phyloP scores from a whole-genome alignment of 2,888 invertebrate species.

The Didymodactylos carnosus region DNA sequence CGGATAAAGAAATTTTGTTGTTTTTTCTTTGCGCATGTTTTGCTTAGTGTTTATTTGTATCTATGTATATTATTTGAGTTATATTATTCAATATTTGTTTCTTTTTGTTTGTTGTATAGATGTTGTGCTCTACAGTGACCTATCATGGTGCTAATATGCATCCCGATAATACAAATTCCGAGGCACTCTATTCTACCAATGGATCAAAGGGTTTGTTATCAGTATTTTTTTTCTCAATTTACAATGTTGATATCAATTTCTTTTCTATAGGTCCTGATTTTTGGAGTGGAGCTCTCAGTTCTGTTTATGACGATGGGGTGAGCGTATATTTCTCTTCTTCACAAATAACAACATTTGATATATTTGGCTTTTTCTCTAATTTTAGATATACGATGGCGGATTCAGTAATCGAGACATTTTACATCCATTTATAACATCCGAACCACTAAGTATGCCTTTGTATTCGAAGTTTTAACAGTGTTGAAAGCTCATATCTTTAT shows the following conservation, averaged over 20 bases:
- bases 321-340: too few relatives aligned
- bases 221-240: not conserved
- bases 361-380: not conserved
- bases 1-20: not conserved
- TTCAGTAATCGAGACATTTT: not conserved
- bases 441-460: not conserved
- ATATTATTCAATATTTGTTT: not conserved
- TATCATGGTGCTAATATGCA: not conserved
- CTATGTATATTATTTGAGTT: not conserved
- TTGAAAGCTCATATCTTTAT: too few relatives aligned
- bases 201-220: not conserved
- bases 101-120: not conserved
- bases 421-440: not conserved
- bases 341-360: not conserved
- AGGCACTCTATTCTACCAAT: not conserved
- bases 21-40: not conserved
- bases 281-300: too few relatives aligned
- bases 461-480: too few relatives aligned
- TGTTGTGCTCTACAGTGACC: not conserved
- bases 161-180: not conserved
- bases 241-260: too few relatives aligned
- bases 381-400: not conserved
- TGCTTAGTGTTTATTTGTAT: too few relatives aligned
- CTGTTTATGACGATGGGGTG: too few relatives aligned
- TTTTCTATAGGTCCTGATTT: too few relatives aligned